phyloP scores from a whole-genome alignment of 2,888 invertebrate genomes.

The Orthosia gothica region DNA sequence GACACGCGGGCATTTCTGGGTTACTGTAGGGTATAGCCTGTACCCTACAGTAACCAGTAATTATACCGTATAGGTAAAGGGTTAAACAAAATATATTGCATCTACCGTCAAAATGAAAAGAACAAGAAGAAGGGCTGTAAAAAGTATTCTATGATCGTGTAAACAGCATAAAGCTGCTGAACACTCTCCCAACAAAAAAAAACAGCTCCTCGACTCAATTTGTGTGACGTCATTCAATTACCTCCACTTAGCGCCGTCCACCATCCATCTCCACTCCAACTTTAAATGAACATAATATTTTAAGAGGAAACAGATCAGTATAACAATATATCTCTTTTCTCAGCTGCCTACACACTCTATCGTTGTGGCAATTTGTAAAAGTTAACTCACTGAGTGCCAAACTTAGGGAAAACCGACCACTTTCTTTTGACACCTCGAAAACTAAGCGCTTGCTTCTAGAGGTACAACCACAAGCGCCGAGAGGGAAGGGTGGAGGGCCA shows the following conservation, averaged over 20 bases:
- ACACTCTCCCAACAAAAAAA: conserved; percentile 43
- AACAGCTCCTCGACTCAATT: conserved; percentile 56
- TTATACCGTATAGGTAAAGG: too few species aligned
- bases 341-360: conserved; percentile 85
- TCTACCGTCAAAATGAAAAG: not conserved
- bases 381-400: conserved; percentile 85
- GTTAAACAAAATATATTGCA: too few species aligned
- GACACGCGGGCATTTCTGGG: too few species aligned
- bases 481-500: conserved; percentile 59
- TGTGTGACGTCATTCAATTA: conserved; percentile 66
- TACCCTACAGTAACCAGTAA: too few species aligned
- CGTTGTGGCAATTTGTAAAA: conserved; percentile 88
- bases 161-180: not conserved
- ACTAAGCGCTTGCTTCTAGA: conserved; percentile 37
- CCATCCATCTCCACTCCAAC: conserved; percentile 68
- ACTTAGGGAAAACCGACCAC: conserved; percentile 82
- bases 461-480: conserved; percentile 18
- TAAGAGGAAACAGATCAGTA: conserved; percentile 83
- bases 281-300: conserved; percentile 77
- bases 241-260: conserved; percentile 67
- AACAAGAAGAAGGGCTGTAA: not conserved
- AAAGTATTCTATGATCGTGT: conserved; percentile 15
- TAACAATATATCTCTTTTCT: conserved; percentile 85
- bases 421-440: conserved; percentile 67
- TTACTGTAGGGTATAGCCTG: too few species aligned